Evolutionary conservation across 1,140 invertebrate species (phyloP), one percentile per base, ranked within the genome.

Genomic region (Elymnias hypermnestra): DNA sequence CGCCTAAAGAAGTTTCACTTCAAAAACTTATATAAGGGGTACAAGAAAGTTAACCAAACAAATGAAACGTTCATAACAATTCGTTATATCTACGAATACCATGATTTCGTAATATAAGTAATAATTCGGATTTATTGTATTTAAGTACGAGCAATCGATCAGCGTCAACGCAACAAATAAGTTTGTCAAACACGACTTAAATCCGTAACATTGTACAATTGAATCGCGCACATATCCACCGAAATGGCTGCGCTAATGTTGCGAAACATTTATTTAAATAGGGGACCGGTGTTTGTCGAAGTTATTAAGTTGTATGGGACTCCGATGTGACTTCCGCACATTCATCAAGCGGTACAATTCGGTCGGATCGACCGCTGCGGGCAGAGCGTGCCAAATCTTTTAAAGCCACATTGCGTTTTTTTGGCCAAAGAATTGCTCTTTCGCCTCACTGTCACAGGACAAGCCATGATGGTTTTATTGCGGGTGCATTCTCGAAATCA

Each of bases 231-330:
- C 72, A 72, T 73, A 68, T 75, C 67, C 63, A 38, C 44, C 63
- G 51, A 73, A 71, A 71, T 66, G 74, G 64, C 62, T 52, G 63
- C 63, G 44, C 46, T 66, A 72, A 74, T 76, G 72, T 82, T 74
- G 68, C 62, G 60, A 76, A 77, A 77, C 75, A 74, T 70, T 58
- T 49, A 61, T 69, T 70, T 76, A 74, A 75, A 72, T 49, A 47
- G 72, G 72, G 71, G 72, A 65, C 72, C 61, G 60, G 57, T 77
- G 72, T 77, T 82, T 78, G 74, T 67, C 64, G 68, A 68, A 76
- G 75, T 81, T 78, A 83, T 83, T 78, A 77, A 76, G 68, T 73
- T 73, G 68, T 76, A 69, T 66, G 59, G 59, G 67, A 69, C 57
- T 69, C 54, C 37, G 47, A 65, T 70, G 51, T 60, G 59, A 76